Conservation (phyloP, 2,888 invertebrate genomes). For the Dichetophora obliterata region DNA sequence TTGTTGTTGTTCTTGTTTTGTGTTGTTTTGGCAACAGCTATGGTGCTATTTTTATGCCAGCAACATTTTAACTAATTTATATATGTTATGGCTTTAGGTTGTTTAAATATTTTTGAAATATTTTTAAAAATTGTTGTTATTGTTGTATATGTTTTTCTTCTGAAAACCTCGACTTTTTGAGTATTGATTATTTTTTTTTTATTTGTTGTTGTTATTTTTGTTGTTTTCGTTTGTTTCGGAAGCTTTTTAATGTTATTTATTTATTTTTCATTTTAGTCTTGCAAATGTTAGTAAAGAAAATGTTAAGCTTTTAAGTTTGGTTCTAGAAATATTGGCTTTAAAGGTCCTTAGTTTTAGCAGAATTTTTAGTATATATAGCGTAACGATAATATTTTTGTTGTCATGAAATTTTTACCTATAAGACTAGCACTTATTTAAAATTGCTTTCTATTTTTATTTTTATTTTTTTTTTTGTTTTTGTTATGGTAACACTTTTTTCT, state of each 20-base stretch:
- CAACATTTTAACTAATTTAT: constrained; percentile 10
- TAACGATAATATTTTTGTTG: not conserved
- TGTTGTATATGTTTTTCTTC: not conserved
- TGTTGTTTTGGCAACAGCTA: not conserved
- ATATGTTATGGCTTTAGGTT: not conserved
- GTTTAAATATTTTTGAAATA: not conserved
- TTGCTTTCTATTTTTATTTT: not conserved
- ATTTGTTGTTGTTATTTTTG: constrained; percentile 1
- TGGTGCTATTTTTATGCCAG: not conserved
- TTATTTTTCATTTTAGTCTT: constrained; percentile 1
- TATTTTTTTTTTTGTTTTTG: no score
- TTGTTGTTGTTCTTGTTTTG: constrained; percentile 45
- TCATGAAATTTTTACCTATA: not conserved
- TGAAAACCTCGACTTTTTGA: constrained; percentile 11
- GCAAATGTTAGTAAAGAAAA: not conserved
- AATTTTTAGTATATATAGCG: not conserved
- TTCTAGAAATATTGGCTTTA: not conserved
- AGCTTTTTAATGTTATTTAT: not conserved
- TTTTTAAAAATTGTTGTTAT: not conserved
- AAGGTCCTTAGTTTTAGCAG: not conserved
- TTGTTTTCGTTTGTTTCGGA: not conserved
- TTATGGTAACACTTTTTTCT: not conserved
- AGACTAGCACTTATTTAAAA: not conserved
- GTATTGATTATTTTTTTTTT: no score
- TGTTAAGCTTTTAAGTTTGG: not conserved